phyloP scores from a whole-genome alignment of 2,888 invertebrate genomes.

The Pediacus dermestoides region DNA sequence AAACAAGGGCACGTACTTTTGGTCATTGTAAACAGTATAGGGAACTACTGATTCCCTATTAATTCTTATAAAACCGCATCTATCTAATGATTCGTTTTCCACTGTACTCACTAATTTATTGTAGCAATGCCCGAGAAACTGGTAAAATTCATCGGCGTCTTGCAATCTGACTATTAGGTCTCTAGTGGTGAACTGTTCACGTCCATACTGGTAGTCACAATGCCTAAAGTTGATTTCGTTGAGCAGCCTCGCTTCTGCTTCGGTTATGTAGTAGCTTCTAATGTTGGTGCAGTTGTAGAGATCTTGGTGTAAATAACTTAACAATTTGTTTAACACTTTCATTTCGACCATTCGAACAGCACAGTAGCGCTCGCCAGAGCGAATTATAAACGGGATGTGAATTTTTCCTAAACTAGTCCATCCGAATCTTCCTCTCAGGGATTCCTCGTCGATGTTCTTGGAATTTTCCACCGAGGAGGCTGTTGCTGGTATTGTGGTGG shows the following conservation, averaged over 20 bases:
- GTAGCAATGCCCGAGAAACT: conserved; percentile 86
- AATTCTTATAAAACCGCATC: conserved; percentile 87
- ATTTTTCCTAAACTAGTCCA: conserved; percentile 86
- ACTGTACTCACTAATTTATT: conserved; percentile 69
- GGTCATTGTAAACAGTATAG: conserved; percentile 77
- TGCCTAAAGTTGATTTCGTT: conserved; percentile 92
- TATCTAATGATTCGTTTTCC: conserved; percentile 66
- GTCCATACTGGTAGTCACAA: conserved; percentile 86
- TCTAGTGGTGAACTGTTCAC: conserved; percentile 80
- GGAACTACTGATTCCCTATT: conserved; percentile 93
- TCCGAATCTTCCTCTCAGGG: conserved; percentile 79
- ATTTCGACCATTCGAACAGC: conserved; percentile 93
- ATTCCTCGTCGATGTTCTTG: conserved; percentile 62
- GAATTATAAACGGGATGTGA: conserved; percentile 84
- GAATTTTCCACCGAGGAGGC: conserved; percentile 44
- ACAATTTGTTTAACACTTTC: conserved; percentile 84
- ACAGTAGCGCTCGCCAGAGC: conserved; percentile 81
- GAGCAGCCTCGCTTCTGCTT: conserved; percentile 81
- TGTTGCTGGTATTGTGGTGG: conserved; percentile 33
- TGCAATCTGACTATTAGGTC: conserved; percentile 85
- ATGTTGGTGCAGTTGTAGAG: conserved; percentile 90
- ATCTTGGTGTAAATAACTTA: conserved; percentile 83
- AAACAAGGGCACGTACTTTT: conserved; percentile 88
- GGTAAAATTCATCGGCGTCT: conserved; percentile 88
- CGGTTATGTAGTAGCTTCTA: conserved; percentile 88